Evolutionary conservation across 2,888 invertebrate species (phyloP), one percentile per base, ranked within the genome.

Genomic region (Galerucella nymphaeae): DNA sequence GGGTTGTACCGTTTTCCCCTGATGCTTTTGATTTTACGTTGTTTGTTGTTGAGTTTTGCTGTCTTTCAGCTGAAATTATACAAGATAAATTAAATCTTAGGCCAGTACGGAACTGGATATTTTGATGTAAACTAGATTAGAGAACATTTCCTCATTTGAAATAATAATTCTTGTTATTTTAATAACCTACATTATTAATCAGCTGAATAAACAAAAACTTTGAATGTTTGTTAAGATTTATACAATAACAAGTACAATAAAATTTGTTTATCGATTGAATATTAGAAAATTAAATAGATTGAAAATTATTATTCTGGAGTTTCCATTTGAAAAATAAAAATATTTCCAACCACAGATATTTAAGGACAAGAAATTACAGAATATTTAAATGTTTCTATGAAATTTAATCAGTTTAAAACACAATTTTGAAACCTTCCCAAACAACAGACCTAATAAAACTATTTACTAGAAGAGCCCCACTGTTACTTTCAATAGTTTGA

Each of bases 1-100:
- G 86, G 59, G 85, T 79, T 57, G 84, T 86, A 66, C 89, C 88
- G 85, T 89, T 89, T 75, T 89, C 89, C 57, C 87, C 87, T 75
- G 88, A 84, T 73, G 87, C 87, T 89, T 90, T 91, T 81, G 89
- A 90, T 81, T 91, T 89, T 63, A 85, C 81, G 80, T 85, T 86
- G 76, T 86, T 86, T 72, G 84, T 83, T 73, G 91, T 87, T 74
- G 91, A 90, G 85, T 90, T 92, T 84, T 93, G 93, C 86, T 92
- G 93, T 84, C 93, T 90, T 87, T 94, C 94, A 80, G 93, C 93
- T 93, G 83, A 41, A 87, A 86, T 76, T 38, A 9, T 38, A 38
- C 8, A 38, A 38, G 8, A 38, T 38, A 38, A 1, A 38, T 38
- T 38, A 38, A 8, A 1, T 38, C 8, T 38, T 38, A 38, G 30